Evolutionary conservation across 2,113 vertebrate species (phyloP).

Genomic region (Sisor rabdophorus): DNA sequence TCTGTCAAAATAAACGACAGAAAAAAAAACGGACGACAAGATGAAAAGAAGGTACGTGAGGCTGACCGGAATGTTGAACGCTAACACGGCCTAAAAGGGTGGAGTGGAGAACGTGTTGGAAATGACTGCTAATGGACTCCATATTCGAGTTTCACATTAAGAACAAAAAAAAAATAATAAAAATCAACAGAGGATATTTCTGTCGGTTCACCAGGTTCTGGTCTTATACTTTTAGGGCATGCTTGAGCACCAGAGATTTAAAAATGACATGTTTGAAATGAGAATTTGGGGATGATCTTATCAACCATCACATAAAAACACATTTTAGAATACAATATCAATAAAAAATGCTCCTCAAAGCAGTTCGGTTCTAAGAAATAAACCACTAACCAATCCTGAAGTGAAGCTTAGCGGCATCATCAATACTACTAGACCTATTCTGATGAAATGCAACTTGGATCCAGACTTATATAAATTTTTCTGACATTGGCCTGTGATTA

Average conservation of each 20-base stretch:
- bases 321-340: not conserved
- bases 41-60: conserved; percentile 28
- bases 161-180: not conserved
- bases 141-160: not conserved
- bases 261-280: not conserved
- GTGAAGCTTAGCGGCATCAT: not conserved
- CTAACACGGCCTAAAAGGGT: conserved; percentile 5
- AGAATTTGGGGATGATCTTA: not conserved
- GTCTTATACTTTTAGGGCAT: not conserved
- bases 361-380: too few relatives aligned
- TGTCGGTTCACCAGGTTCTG: not conserved
- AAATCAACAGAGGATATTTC: conserved; percentile 4
- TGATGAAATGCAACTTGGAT: not conserved
- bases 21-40: conserved; percentile 45
- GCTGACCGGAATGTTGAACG: not conserved
- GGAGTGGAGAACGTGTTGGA: not conserved
- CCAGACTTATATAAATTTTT: not conserved
- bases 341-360: too few relatives aligned
- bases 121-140: conserved; percentile 33
- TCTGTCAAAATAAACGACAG: conserved; percentile 74
- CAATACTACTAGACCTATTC: not conserved
- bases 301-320: not conserved
- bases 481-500: not conserved
- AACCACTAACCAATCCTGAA: not conserved
- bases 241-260: not conserved